Evolutionary conservation across 1,140 invertebrate genomes (phyloP).

Genomic region (Heterodera schachtii): DNA sequence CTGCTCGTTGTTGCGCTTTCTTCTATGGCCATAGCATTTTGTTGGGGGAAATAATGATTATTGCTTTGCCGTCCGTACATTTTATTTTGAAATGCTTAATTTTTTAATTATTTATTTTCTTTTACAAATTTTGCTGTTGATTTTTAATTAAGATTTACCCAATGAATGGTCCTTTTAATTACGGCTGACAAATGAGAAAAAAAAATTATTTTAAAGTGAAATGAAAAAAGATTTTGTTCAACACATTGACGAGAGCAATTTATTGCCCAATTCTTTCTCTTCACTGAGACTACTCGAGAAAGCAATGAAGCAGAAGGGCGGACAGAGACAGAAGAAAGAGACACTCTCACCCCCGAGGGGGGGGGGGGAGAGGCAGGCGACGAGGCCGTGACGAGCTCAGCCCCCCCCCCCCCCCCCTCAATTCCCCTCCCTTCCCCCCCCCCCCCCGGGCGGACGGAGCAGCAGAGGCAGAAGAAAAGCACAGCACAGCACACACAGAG

Average conservation of each 20-base stretch:
- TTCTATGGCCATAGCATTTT: neutral
- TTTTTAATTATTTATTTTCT: neutral
- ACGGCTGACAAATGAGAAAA: neutral
- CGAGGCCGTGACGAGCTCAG: constrained; percentile 3
- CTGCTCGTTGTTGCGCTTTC: neutral
- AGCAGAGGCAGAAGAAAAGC: neutral
- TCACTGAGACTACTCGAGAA: constrained; percentile 7
- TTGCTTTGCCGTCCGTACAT: neutral
- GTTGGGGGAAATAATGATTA: neutral
- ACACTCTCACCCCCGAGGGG: neutral
- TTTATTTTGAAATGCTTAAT: neutral
- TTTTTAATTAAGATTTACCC: neutral
- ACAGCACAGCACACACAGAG: neutral
- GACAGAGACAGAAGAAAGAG: neutral
- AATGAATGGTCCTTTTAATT: neutral
- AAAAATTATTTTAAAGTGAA: neutral
- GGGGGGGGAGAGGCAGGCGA: neutral
- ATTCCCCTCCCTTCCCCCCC: neutral
- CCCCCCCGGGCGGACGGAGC: neutral
- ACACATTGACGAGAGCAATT: neutral
- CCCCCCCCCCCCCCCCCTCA: neutral
- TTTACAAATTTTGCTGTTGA: neutral
- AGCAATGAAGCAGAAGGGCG: neutral
- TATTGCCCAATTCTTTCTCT: neutral
- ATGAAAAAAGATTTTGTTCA: neutral